Base-by-base conservation (phyloP, 1,140 invertebrate genomes). In the Mesaphorura yosii region DNA sequence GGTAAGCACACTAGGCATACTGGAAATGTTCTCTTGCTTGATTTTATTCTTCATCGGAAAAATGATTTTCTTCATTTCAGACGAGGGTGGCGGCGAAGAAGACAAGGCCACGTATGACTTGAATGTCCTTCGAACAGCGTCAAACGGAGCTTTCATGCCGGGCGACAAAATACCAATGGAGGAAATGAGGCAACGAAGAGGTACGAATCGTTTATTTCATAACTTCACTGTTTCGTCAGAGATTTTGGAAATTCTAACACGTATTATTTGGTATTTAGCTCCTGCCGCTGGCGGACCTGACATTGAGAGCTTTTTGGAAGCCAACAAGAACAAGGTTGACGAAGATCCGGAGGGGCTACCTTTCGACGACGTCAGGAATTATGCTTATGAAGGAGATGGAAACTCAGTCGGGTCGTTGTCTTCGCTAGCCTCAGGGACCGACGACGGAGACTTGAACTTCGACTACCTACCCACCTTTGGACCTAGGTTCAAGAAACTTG, bases 401-500 rank as follows among this genome's bases (percentile, higher is more conserved):
- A 95, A 93, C 67, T 84, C 82, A 2, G 84, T 84, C 34, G 90
- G 90, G 52, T 94, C 90, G 6, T 73, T 94, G 1, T 95, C 91
- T 28, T 94, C 91, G 3, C 73, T 96, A 41, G 86, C 88, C 52
- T 92, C 89, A 55, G 88, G 82, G 66, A 91, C 87, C 48, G 90
- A 94, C 67, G 89, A 92, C 65, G 87, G 86, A 46, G 90, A 93
- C 72, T 78, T 95, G 59, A 92, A 97, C 67, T 97, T 95, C 72
- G 91, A 96, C 70, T 94, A 95, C 72, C 73, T 98, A 60, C 92
- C 91, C 26, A 88, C 88, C 31, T 97, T 95, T 72, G 93, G 93
- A 28, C 92, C 92, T 29, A 77, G 91, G 51, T 98, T 98, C 77
- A 81, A 89, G 60, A 95, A 95, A 66, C 73, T 98, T 48, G 92